Conservation (phyloP, 1,140 invertebrate genomes). For the Drosophila aff. region DNA sequence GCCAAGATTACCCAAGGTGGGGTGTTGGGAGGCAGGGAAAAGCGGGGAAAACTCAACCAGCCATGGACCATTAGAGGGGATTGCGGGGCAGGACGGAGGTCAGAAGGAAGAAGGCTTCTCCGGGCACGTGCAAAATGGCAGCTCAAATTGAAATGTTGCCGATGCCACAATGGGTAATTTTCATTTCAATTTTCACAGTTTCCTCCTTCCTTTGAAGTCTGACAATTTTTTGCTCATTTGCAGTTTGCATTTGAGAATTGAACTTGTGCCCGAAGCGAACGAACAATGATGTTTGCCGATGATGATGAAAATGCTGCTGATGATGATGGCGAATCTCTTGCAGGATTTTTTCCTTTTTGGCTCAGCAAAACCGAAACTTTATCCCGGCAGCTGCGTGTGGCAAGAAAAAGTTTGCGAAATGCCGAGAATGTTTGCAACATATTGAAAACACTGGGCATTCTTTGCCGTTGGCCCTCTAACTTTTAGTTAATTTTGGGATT, state of each 20-base stretch:
- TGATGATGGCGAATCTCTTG: slow-evolving; percentile 51
- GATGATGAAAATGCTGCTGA: slow-evolving; percentile 41
- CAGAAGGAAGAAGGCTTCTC: slow-evolving; percentile 31
- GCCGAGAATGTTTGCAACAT: slow-evolving; percentile 74
- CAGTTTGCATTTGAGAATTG: slow-evolving; percentile 66
- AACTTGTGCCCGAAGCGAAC: slow-evolving; percentile 51
- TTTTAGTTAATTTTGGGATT: slow-evolving; percentile 28
- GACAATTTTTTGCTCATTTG: slow-evolving; percentile 79
- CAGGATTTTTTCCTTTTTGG: slow-evolving; percentile 28
- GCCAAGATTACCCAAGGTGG: slow-evolving; percentile 44
- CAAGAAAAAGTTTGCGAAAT: slow-evolving; percentile 61
- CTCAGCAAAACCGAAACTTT: slow-evolving; percentile 58
- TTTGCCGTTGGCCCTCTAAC: slow-evolving; percentile 30
- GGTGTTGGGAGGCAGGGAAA: neutral
- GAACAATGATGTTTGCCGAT: slow-evolving; percentile 40
- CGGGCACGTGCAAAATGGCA: slow-evolving; percentile 77
- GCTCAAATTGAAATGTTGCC: slow-evolving; percentile 75
- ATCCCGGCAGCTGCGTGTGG: slow-evolving; percentile 68
- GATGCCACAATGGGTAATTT: slow-evolving; percentile 84
- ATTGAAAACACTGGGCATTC: slow-evolving; percentile 74
- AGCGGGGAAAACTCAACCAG: slow-evolving; percentile 34
- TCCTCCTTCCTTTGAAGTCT: slow-evolving; percentile 1
- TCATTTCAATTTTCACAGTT: slow-evolving; percentile 84
- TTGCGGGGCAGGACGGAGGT: neutral
- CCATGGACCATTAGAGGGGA: slow-evolving; percentile 45